Conservation (phyloP, 2,797 vertebrate genomes). For the Xerus rutilus region DNA sequence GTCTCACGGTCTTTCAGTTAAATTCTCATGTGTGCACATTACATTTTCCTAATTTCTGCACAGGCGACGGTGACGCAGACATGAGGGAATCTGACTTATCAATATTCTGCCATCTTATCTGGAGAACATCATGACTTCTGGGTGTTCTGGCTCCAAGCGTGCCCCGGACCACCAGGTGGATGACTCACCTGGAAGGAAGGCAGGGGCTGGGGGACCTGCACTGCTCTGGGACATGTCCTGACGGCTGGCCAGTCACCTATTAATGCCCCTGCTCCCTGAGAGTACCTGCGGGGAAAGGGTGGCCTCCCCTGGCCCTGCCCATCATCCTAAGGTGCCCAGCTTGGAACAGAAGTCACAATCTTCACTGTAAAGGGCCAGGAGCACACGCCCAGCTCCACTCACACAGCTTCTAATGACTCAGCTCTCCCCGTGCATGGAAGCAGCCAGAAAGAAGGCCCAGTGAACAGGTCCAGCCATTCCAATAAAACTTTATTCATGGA, state of each 20-base stretch:
- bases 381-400: too few species aligned
- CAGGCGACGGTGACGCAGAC: not conserved
- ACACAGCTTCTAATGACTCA: not conserved
- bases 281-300: not conserved
- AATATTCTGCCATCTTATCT: not conserved
- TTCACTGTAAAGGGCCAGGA: too few species aligned
- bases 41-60: not conserved
- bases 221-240: not conserved
- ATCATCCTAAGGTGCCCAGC: not conserved
- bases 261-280: too few species aligned
- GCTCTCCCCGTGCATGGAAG: too few species aligned
- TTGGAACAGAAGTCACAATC: not conserved
- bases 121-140: conserved; percentile 51
- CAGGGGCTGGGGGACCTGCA: too few species aligned
- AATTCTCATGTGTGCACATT: rapidly evolving
- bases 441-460: not conserved
- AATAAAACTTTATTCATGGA: not conserved
- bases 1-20: too few species aligned
- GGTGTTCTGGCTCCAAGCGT: not conserved
- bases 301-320: not conserved
- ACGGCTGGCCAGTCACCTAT: not conserved
- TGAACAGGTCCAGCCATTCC: rapidly evolving
- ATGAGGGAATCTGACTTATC: not conserved
- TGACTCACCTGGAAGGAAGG: not conserved
- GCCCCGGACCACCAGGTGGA: rapidly evolving